Percentiles rank a stretch among this genome's conserved stretches.
Conservation (phyloP, 2,113 vertebrate species). For the Thunnus maccoyii region DNA sequence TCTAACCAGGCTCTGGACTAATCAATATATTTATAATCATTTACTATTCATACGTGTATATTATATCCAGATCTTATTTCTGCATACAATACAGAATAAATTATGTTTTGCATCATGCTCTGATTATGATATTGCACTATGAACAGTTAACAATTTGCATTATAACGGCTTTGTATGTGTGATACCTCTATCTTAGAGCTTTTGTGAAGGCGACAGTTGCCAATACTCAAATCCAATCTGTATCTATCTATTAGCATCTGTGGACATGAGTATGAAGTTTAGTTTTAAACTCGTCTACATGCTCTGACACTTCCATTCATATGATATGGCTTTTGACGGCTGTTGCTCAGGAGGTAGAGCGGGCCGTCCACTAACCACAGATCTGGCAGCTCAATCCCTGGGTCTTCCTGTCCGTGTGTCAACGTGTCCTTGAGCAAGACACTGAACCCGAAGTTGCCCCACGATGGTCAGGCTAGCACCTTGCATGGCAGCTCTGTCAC, state of each 20-base stretch:
- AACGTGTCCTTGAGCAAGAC: too few species aligned
- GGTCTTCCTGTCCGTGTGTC: too few species aligned
- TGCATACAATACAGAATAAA: neutral
- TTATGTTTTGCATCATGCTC: neutral
- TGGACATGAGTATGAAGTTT: neutral
- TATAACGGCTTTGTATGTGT: conserved; percentile 7
- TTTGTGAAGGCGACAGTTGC: conserved; percentile 19
- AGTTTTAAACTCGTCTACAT: neutral
- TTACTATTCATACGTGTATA: neutral
- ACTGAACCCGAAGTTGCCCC: too few species aligned
- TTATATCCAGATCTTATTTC: neutral
- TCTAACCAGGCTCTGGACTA: conserved; percentile 15
- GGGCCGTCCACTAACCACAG: too few species aligned
- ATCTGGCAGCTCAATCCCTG: too few species aligned
- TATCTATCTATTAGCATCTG: neutral
- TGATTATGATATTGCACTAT: conserved; percentile 1
- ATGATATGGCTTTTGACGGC: neutral
- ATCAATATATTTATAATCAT: conserved; percentile 13
- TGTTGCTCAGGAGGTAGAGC: too few species aligned
- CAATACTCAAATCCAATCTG: conserved; percentile 24
- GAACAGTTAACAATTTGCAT: neutral
- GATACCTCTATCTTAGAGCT: neutral
- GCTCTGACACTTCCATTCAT: neutral
- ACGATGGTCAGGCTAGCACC: too few species aligned
- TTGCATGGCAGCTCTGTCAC: too few species aligned